A percentile compares a stretch with the other conserved stretches of the same genome.
Evolutionary conservation across 2,113 vertebrate species (phyloP).

Genomic region (Anser brachyrhynchus): DNA sequence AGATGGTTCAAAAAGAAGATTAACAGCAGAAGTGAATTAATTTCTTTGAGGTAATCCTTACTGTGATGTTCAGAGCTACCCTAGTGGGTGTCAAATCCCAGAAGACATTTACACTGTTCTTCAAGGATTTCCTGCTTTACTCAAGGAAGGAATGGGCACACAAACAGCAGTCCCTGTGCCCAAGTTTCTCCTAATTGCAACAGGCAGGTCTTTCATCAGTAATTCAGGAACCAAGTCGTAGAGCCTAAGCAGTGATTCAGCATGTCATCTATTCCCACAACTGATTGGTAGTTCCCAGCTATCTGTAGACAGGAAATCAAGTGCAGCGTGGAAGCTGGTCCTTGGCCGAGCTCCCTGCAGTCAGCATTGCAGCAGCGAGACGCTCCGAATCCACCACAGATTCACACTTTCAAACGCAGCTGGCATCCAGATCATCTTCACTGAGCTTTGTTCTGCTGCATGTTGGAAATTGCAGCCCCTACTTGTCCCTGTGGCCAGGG

Average conservation of each 20-base stretch:
- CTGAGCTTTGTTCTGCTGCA: slow-evolving; percentile 7
- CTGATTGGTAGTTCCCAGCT: neutral
- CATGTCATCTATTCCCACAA: neutral
- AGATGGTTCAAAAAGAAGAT: slow-evolving; percentile 31
- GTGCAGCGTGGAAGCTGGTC: neutral
- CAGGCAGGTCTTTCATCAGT: slow-evolving; percentile 6
- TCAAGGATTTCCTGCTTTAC: neutral
- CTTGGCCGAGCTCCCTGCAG: neutral
- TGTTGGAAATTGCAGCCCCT: slow-evolving; percentile 51
- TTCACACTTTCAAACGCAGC: neutral
- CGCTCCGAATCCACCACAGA: neutral
- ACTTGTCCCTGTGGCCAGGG: neutral
- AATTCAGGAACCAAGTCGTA: neutral
- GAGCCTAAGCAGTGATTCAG: slow-evolving; percentile 13
- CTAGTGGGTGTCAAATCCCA: neutral
- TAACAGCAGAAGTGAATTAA: slow-evolving; percentile 48
- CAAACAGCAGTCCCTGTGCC: neutral
- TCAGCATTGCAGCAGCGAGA: neutral
- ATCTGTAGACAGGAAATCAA: neutral
- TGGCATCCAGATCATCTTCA: neutral
- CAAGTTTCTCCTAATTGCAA: neutral
- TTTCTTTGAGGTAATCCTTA: slow-evolving; percentile 74
- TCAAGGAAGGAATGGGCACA: neutral
- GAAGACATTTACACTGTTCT: neutral
- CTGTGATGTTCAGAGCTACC: slow-evolving; percentile 56